These are phyloP conservation scores for Triplophysa bombifrons DNA, from an alignment of 2,797 vertebrate species.

Conservation along the genomic window DNA sequence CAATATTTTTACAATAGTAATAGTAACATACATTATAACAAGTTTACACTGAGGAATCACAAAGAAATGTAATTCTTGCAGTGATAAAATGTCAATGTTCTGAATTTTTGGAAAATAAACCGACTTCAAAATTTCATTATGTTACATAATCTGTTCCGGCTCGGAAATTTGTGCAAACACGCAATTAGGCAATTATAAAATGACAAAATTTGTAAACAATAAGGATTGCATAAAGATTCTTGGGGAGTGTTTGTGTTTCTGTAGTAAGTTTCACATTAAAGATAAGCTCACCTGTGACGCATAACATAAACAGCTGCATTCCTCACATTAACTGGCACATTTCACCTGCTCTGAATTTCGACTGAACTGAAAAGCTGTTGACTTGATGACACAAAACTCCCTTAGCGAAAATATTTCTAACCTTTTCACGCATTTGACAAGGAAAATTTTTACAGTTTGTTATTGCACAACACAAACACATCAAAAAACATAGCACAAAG, in stretches of 20 bases:
- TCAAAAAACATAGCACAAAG: neutral
- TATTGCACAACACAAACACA: neutral
- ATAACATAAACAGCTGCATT: constrained; percentile 26
- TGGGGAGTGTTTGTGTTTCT: neutral
- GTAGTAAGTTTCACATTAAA: neutral
- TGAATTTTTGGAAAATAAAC: neutral
- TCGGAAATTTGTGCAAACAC: too few relatives aligned
- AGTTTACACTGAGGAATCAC: too few relatives aligned
- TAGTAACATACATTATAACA: too few relatives aligned
- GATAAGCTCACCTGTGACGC: constrained; percentile 29
- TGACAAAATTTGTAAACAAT: neutral
- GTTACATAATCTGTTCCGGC: too few relatives aligned
- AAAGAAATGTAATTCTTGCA: too few relatives aligned
- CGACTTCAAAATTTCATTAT: neutral
- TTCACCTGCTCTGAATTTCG: constrained; percentile 2
- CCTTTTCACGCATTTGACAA: neutral
- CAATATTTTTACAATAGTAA: too few relatives aligned
- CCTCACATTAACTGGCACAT: constrained; percentile 15
- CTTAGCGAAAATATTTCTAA: neutral
- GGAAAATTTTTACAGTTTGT: too few relatives aligned
- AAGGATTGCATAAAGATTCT: neutral
- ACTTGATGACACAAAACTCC: too few relatives aligned
- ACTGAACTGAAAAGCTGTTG: neutral
- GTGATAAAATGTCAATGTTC: too few relatives aligned
- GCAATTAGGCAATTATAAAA: constrained; percentile 8